These are phyloP conservation scores for Rhyzopertha dominica DNA, from an alignment of 1,140 invertebrate species.

Conservation along the genomic window DNA sequence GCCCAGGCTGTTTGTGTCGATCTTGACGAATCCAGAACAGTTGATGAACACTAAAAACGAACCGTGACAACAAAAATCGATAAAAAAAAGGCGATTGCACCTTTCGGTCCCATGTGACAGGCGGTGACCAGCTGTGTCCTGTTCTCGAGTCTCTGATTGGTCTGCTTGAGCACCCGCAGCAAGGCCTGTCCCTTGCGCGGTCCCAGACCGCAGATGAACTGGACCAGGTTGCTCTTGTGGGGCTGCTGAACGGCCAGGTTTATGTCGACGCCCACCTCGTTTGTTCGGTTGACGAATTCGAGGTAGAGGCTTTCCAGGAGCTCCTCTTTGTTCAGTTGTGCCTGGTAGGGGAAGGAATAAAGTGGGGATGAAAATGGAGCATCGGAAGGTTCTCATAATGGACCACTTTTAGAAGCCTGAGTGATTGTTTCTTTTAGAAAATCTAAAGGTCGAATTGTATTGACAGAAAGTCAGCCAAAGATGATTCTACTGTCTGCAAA, in stretches of 20 bases:
- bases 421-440: no score
- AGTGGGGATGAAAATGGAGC: background rate
- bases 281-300: conserved; percentile 91
- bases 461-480: no score
- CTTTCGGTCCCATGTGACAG: conserved; percentile 96
- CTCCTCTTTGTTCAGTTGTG: conserved; percentile 80
- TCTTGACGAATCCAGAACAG: conserved; percentile 98
- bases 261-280: conserved; percentile 98
- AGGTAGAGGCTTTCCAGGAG: conserved; percentile 77
- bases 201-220: conserved; percentile 97
- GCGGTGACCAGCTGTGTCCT: conserved; percentile 90
- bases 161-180: conserved; percentile 87
- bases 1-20: conserved; percentile 91
- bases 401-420: background rate
- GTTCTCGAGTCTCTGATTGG: conserved; percentile 89
- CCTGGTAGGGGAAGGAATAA: conserved; percentile 48
- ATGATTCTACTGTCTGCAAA: no score
- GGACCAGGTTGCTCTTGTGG: conserved; percentile 84
- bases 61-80: no score
- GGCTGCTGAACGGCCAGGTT: conserved; percentile 86
- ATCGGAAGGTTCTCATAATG: background rate
- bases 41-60: conserved; percentile 99
- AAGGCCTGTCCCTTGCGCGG: conserved; percentile 89
- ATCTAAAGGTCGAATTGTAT: no score
- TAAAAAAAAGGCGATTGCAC: no score